Percentiles rank a stretch among this genome's conserved stretches.
These are phyloP conservation scores for Macaca mulatta DNA, from an alignment of 2,113 vertebrate species.

Conservation along the genomic window DNA sequence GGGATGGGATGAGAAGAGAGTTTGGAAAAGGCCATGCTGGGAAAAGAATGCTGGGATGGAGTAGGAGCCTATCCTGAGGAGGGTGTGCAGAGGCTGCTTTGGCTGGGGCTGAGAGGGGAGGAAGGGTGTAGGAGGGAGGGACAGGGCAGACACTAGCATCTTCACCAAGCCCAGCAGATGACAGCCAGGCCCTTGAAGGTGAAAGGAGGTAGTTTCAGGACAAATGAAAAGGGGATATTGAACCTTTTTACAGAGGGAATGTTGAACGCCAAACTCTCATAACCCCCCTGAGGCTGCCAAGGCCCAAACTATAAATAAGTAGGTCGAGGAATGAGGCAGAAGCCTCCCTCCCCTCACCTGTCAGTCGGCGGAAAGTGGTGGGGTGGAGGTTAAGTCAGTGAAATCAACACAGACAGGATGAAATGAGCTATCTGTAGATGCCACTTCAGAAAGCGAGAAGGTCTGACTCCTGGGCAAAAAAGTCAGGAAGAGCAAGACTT, in stretches of 20 bases:
- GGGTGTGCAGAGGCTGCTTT: neutral
- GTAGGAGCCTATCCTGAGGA: neutral
- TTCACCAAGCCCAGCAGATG: neutral
- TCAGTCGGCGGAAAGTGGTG: neutral
- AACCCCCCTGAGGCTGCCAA: neutral
- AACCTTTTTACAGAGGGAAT: neutral
- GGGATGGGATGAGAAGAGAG: neutral
- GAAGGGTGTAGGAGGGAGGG: neutral
- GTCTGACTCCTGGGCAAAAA: neutral
- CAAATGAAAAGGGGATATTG: too few species aligned
- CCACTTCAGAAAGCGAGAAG: conserved; percentile 29
- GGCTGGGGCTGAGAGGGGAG: neutral
- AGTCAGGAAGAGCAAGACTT: conserved; percentile 48
- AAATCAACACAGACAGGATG: neutral
- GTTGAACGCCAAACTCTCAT: neutral
- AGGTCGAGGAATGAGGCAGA: neutral
- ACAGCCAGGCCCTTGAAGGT: neutral
- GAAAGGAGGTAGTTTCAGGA: conserved; percentile 15
- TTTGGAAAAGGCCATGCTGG: neutral
- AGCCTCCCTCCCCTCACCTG: neutral
- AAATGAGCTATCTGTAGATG: neutral
- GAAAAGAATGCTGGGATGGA: neutral
- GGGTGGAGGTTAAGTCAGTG: neutral
- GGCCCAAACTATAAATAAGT: conserved; percentile 32
- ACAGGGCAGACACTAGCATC: neutral